Conservation (phyloP, 2,888 invertebrate genomes). For the Cylloceria caligata region DNA sequence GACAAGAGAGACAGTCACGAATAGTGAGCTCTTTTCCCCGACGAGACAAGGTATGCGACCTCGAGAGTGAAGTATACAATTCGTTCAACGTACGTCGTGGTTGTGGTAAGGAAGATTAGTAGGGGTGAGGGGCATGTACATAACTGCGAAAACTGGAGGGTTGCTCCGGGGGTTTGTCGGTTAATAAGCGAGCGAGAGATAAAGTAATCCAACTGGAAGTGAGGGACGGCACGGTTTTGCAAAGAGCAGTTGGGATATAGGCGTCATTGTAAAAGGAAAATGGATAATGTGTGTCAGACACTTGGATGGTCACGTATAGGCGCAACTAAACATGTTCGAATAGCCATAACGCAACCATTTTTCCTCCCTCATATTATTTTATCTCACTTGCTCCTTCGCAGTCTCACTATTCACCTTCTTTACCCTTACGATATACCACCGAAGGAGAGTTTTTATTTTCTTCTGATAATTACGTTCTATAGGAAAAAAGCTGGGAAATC, state of each 20-base stretch:
- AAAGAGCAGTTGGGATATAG: slow-evolving; percentile 58
- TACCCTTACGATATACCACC: background rate
- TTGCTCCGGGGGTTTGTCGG: slow-evolving; percentile 70
- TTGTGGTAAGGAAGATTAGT: background rate
- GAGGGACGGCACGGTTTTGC: slow-evolving; percentile 38
- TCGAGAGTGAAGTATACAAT: background rate
- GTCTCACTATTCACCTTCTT: background rate
- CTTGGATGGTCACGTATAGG: slow-evolving; percentile 50
- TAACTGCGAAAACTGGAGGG: slow-evolving; percentile 48
- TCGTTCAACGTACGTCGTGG: slow-evolving; percentile 9
- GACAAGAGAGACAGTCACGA: slow-evolving; percentile 31
- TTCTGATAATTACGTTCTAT: background rate
- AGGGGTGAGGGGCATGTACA: slow-evolving; percentile 9
- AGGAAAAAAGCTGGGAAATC: background rate
- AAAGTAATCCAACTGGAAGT: slow-evolving; percentile 74
- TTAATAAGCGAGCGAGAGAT: slow-evolving; percentile 77
- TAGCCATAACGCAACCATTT: slow-evolving; percentile 34
- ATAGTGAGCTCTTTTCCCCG: slow-evolving; percentile 5
- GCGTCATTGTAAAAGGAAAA: slow-evolving; percentile 77
- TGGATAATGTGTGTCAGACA: slow-evolving; percentile 72
- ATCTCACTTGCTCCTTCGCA: background rate
- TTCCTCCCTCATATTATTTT: background rate
- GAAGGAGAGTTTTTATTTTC: background rate
- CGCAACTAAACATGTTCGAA: slow-evolving; percentile 35
- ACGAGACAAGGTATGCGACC: slow-evolving; percentile 11